These are phyloP conservation scores for Tupiocoris notatus DNA, from an alignment of 2,888 invertebrate genomes.

Conservation along the genomic window DNA sequence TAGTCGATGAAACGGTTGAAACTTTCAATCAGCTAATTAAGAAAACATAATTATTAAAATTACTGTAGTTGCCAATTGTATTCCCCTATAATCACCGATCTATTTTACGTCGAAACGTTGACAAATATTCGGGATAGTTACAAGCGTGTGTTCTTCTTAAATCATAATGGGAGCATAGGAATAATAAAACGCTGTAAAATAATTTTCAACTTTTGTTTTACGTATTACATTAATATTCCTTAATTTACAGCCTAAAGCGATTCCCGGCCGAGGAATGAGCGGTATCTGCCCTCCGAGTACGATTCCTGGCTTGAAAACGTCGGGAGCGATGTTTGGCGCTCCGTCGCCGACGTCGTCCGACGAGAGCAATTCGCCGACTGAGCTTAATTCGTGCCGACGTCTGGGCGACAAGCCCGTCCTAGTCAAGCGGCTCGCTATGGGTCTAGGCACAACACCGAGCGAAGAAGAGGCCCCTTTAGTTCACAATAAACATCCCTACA, in stretches of 20 bases:
- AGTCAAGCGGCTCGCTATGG: conserved; percentile 69
- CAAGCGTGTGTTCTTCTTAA: too few species aligned
- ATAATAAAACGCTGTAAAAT: too few species aligned
- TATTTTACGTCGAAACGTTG: too few species aligned
- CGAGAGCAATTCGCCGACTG: conserved; percentile 84
- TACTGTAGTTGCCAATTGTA: too few species aligned
- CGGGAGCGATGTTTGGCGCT: conserved; percentile 19
- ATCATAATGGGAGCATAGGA: too few species aligned
- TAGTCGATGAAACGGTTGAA: too few species aligned
- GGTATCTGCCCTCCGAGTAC: conserved; percentile 58
- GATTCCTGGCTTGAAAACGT: conserved; percentile 62
- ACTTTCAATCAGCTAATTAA: too few species aligned
- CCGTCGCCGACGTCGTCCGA: conserved; percentile 59
- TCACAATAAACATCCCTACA: conserved; percentile 49
- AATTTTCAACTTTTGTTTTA: too few species aligned
- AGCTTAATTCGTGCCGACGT: conserved; percentile 80
- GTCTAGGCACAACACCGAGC: conserved; percentile 45
- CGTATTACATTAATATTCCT: not conserved
- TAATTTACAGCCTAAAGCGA: conserved; percentile 37
- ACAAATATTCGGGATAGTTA: too few species aligned
- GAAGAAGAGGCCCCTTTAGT: conserved; percentile 45
- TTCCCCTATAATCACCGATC: too few species aligned
- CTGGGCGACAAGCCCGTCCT: conserved; percentile 79
- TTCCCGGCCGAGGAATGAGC: conserved; percentile 42
- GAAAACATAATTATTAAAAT: too few species aligned